A percentile compares a stretch with the other conserved stretches of the same genome.
Conservation (phyloP, 1,140 invertebrate genomes). For the Drosophila melanogaster region Release_6_plus_ISO1_MT NT_037436.4:6515501-6516000, state of each 20-base stretch:
- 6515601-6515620: conserved; percentile 30
- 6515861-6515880: conserved; percentile 14
- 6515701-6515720: neutral
- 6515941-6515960: too few relatives aligned
- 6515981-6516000: too few relatives aligned
- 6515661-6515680: conserved; percentile 64
- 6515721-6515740: conserved; percentile 34
- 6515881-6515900: neutral
- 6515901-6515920: too few relatives aligned
- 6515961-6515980: too few relatives aligned
- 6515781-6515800: conserved; percentile 76
- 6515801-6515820: conserved; percentile 78
- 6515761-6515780: conserved; percentile 27
- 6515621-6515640: neutral
- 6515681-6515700: conserved; percentile 25
- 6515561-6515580: conserved; percentile 68
- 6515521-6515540: conserved; percentile 39
- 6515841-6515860: conserved; percentile 24
- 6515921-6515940: too few relatives aligned
- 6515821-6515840: conserved; percentile 49
- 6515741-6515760: conserved; percentile 76
- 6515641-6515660: conserved; percentile 65
- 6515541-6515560: conserved; percentile 62
- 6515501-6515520: conserved; percentile 28
- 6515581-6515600: conserved; percentile 41